Conservation (phyloP, 2,888 invertebrate species). For the Drosophila demipolita region DNA sequence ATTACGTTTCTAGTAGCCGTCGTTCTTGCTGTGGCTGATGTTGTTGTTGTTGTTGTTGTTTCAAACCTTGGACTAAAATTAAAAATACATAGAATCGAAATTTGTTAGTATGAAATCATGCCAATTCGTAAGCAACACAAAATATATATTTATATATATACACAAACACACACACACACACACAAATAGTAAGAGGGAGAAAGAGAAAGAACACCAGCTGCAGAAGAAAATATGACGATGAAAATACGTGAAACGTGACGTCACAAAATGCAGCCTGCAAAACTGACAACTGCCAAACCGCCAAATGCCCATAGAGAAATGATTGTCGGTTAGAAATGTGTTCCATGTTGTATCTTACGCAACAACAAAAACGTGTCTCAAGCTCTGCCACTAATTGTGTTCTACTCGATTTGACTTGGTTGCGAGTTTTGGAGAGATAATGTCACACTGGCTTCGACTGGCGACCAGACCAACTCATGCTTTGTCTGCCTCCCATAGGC, state of each 20-base stretch:
- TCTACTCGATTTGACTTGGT: constrained; percentile 25
- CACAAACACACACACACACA: constrained; percentile 19
- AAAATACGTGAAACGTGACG: constrained; percentile 26
- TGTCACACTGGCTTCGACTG: constrained; percentile 38
- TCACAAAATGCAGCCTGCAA: constrained; percentile 14
- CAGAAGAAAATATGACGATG: constrained; percentile 25
- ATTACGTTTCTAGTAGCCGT: constrained; percentile 61
- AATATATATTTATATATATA: constrained; percentile 17
- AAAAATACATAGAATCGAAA: constrained; percentile 76
- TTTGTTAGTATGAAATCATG: constrained; percentile 75
- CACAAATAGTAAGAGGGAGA: neutral
- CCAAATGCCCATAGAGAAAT: neutral
- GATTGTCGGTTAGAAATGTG: neutral
- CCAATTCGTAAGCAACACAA: constrained; percentile 67
- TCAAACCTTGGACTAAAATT: constrained; percentile 84
- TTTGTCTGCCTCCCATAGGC: constrained; percentile 40
- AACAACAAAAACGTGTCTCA: constrained; percentile 39
- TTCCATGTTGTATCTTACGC: neutral
- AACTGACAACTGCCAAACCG: neutral
- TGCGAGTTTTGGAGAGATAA: constrained; percentile 40
- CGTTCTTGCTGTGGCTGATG: constrained; percentile 21
- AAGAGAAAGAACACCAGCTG: constrained; percentile 3
- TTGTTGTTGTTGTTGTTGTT: constrained; percentile 57
- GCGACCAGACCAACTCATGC: constrained; percentile 51
- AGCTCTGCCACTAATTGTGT: constrained; percentile 19